Conservation (phyloP, 1,140 invertebrate species). For the Pogonognathellus flavescens region DNA sequence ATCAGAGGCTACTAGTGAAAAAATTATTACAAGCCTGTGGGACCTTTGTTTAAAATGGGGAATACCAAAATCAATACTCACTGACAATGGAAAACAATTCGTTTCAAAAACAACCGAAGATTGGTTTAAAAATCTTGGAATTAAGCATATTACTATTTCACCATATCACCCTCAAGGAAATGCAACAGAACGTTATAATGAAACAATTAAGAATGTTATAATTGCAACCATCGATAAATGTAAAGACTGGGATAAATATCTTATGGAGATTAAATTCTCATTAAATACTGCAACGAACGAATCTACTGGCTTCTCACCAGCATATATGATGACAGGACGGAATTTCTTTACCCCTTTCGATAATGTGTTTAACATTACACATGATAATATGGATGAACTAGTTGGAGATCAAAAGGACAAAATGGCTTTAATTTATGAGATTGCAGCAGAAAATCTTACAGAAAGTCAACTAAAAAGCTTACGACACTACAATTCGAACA, state of each 20-base stretch:
- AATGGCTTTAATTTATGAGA: not conserved
- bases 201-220: constrained; percentile 60
- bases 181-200: constrained; percentile 57
- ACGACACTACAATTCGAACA: not conserved
- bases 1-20: constrained; percentile 54
- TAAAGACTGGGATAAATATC: constrained; percentile 68
- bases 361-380: not conserved
- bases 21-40: constrained; percentile 46
- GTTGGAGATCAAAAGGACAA: not conserved
- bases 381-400: not conserved
- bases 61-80: constrained; percentile 62
- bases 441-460: not conserved
- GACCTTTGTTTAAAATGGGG: constrained; percentile 66
- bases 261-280: constrained; percentile 70
- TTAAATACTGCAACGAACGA: constrained; percentile 69
- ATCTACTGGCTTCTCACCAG: constrained; percentile 69
- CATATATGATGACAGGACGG: constrained; percentile 69
- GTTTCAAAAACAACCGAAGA: constrained; percentile 48
- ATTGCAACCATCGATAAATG: constrained; percentile 59
- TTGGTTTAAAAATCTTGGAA: constrained; percentile 12
- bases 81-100: constrained; percentile 68
- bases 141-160: constrained; percentile 28
- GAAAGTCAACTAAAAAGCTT: not conserved
- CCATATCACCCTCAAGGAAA: not conserved
- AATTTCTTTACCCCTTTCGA: constrained; percentile 62